Conservation (phyloP, 1,140 invertebrate species). For the Saccostrea cuccullata region DNA sequence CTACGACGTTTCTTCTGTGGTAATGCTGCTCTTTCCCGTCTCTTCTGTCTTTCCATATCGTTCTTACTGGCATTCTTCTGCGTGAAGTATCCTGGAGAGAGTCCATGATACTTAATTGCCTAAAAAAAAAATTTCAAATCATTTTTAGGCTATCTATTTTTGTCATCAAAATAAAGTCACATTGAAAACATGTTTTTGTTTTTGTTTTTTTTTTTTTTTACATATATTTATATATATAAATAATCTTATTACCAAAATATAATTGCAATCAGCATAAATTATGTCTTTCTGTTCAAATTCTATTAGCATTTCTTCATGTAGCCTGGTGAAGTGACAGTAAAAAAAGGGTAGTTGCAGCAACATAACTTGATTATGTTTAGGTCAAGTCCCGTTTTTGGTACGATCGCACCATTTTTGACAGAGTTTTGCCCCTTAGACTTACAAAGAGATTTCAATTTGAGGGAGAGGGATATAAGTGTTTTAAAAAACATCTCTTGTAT, state of each 20-base stretch:
- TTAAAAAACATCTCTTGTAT: too few species aligned
- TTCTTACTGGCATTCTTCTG: conserved; percentile 44
- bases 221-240: neutral
- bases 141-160: neutral
- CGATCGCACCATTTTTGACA: too few species aligned
- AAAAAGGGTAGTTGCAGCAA: neutral
- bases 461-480: too few species aligned
- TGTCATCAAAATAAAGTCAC: neutral
- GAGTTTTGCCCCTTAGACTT: too few species aligned
- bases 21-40: neutral
- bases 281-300: neutral
- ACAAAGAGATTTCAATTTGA: too few species aligned
- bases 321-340: neutral
- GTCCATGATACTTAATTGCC: conserved; percentile 46
- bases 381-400: too few species aligned
- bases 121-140: neutral
- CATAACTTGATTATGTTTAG: neutral
- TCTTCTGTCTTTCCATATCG: conserved; percentile 26
- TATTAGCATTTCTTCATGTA: neutral
- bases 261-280: neutral
- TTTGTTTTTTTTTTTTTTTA: too few species aligned
- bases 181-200: too few species aligned
- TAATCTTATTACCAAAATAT: neutral
- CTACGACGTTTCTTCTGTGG: conserved; percentile 42
- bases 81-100: conserved; percentile 50